Evolutionary conservation across 2,888 invertebrate genomes (phyloP).

Genomic region (Hesperia comma): DNA sequence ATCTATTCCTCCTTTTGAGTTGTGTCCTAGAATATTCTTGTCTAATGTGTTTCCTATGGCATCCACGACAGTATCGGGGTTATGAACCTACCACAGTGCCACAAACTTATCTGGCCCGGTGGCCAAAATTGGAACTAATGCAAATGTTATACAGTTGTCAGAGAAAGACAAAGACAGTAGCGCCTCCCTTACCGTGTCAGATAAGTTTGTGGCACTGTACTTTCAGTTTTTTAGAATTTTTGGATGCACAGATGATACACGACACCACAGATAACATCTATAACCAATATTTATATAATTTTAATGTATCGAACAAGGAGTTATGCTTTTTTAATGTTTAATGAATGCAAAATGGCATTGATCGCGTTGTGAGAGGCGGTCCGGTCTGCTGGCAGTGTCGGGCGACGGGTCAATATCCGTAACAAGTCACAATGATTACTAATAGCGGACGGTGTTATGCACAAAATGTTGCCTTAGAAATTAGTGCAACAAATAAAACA

Average conservation of each 20-base stretch:
- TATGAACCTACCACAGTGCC: too few species aligned
- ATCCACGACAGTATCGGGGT: too few species aligned
- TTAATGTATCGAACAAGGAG: not conserved
- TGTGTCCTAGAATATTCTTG: too few species aligned
- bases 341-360: slow-evolving; percentile 38
- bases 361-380: slow-evolving; percentile 38
- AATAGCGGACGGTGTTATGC: slow-evolving; percentile 45
- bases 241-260: not conserved
- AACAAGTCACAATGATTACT: slow-evolving; percentile 46
- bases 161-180: too few species aligned
- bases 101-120: too few species aligned
- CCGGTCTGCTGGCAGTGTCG: not conserved
- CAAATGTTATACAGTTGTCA: too few species aligned
- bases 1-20: too few species aligned
- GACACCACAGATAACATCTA: not conserved
- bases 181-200: too few species aligned
- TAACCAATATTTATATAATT: not conserved
- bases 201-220: too few species aligned
- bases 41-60: too few species aligned
- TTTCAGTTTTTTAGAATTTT: not conserved
- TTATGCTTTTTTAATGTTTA: slow-evolving; percentile 14
- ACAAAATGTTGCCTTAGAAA: not conserved
- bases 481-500: too few species aligned
- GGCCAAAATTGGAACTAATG: too few species aligned
- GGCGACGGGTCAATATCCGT: slow-evolving; percentile 60